Base-by-base conservation (phyloP, 2,888 invertebrate species). In the Bugula neritina region DNA sequence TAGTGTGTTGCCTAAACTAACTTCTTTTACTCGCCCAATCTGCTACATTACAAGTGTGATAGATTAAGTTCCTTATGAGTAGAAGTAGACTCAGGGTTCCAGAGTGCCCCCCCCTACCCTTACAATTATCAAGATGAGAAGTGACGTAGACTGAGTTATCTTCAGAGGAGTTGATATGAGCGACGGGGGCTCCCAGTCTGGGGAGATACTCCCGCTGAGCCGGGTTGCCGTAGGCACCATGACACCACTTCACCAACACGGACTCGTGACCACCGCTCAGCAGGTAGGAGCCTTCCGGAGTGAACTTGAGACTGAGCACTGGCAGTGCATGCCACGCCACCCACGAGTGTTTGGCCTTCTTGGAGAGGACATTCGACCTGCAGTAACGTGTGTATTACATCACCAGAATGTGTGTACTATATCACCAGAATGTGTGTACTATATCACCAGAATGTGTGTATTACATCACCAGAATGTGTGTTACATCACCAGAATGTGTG, bases 241-340 rank as follows among this genome's bases (percentile, higher is more conserved):
- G 77, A 54, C 86, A 83, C 93, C 92, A 93, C 81, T 89, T 90
- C 0, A 92, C 91, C 71, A 93, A 82, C 0, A 91, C 91, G 78
- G 89, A 87, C 82, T 93, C 93, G 69, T 87, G 87, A n/a, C 91
- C 92, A 10, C 91, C 91, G 77, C 90, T 90, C 77, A 89, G 90
- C 80, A 92, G 87, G 75, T 88, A 87, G 13, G 88, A 88, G 27
- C 91, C 91, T 78, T 84, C 84, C 23, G 81, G 75, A 17, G 91
- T 89, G 79, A 91, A 92, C 0, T 86, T 84, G 23, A 92, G 80
- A 79, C 89, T 88, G 63, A 87, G 86, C 0, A 92, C 89, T 43
- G 89, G 87, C 69, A 91, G 85, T 1, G 89, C 88, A 83, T 92
- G 92, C 92, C 92, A 92, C 81, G 92, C 92, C 78, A 88, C 88